These are phyloP conservation scores for Datnioides undecimradiatus DNA, from an alignment of 2,113 vertebrate genomes.

Conservation along the genomic window DNA sequence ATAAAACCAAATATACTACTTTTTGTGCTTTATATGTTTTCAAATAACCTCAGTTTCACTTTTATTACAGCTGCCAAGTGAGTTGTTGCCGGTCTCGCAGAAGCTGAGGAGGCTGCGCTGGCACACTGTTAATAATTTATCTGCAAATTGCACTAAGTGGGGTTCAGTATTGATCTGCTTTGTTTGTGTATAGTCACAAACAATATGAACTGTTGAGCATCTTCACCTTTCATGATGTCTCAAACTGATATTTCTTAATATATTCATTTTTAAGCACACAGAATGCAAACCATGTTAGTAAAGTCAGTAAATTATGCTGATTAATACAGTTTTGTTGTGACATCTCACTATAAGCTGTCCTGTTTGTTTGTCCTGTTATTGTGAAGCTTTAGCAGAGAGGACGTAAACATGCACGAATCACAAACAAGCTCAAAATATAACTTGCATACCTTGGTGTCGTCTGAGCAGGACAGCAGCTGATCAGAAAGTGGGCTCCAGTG, in stretches of 20 bases:
- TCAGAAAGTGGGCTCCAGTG: constrained; percentile 51
- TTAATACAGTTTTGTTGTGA: background rate
- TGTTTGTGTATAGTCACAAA: constrained; percentile 34
- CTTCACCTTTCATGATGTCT: background rate
- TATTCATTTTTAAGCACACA: background rate
- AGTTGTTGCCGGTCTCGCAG: background rate
- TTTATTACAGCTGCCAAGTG: background rate
- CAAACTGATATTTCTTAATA: background rate
- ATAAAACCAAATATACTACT: background rate
- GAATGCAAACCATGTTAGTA: background rate
- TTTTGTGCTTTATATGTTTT: background rate
- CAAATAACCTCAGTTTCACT: background rate
- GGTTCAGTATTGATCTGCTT: constrained; percentile 71
- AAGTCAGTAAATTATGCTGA: background rate
- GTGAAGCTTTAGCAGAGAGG: background rate
- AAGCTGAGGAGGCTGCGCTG: background rate
- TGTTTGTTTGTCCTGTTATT: no score
- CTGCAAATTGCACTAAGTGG: constrained; percentile 85
- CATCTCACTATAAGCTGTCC: no score
- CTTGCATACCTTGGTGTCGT: constrained; percentile 62
- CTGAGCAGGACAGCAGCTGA: constrained; percentile 47
- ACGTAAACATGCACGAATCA: constrained; percentile 1
- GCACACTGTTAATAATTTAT: constrained; percentile 89
- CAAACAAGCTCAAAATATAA: background rate
- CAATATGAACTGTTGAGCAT: constrained; percentile 3